Base-by-base conservation (phyloP, 2,888 invertebrate genomes). In the Steinernema hermaphroditum region DNA sequence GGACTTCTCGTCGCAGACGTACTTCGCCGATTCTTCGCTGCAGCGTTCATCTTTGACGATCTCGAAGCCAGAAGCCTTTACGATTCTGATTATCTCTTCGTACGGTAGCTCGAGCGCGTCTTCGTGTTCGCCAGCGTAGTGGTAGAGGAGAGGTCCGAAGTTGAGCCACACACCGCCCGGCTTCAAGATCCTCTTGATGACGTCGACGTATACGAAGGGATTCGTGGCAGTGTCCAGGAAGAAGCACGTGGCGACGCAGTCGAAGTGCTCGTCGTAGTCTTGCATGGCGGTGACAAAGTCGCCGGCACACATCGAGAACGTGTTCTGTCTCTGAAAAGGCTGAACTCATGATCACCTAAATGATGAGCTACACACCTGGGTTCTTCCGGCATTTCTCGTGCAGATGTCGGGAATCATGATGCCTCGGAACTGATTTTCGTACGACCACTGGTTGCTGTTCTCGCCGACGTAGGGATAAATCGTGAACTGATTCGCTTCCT, bases 181-280 rank as follows among this genome's bases (percentile, higher is more conserved):
- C 86, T 92, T 93, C 8, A 98, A 88, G 80, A 96, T 93, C 83
- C 91, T 90, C 88, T 92, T 93, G 87, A 97, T 96, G 9, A 71
- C 72, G 9, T 68, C 94, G 41, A 98, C 92, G 85, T 96, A 97
- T 84, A 93, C 92, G 2, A 96, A 92, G 22, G 97, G 92, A 87
- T 98, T 98, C 75, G 93, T 93, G 0, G 96, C 96, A 85, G 98
- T 98, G 88, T 99, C 98, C 72, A 98, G 93, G 88, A 98, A 99
- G 89, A 98, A 98, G 81, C 96, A 96, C 0, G 96, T 95, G 0
- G 94, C 93, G 0, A 99, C 92, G 86, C 94, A 94, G 85, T 95
- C 91, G 93, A 95, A 96, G 70, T 91, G 90, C 76, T 92, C 91
- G 54, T 89, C 84, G 19, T 70, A 70, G 22, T 54, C 54, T 2